A percentile compares a stretch with the other conserved stretches of the same genome.
phyloP scores from a whole-genome alignment of 2,888 invertebrate genomes.

The Laspeyria flexula region DNA sequence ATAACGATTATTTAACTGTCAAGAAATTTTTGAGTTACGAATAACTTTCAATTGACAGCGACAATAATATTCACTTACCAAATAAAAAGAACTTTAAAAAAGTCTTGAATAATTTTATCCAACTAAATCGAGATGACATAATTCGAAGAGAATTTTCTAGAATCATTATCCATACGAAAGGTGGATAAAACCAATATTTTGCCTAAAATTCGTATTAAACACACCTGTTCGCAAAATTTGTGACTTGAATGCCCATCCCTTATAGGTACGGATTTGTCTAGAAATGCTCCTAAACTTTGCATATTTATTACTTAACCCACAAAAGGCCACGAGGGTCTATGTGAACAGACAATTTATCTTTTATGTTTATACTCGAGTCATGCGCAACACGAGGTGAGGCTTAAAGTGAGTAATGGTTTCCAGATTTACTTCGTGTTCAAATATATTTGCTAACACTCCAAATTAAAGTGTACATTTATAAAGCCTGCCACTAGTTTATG shows the following conservation, averaged over 20 bases:
- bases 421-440: conserved; percentile 47
- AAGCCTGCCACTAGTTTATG: conserved; percentile 34
- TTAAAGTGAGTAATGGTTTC: conserved; percentile 56
- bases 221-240: conserved; percentile 71
- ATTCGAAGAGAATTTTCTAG: conserved; percentile 29
- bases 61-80: conserved; percentile 21
- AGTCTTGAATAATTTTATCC: background rate
- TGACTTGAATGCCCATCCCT: conserved; percentile 64
- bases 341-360: conserved; percentile 55
- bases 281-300: conserved; percentile 75
- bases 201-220: conserved; percentile 73
- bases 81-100: conserved; percentile 15
- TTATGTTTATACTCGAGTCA: conserved; percentile 50
- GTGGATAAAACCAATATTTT: conserved; percentile 60
- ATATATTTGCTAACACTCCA: conserved; percentile 47
- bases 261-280: conserved; percentile 73
- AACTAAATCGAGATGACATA: conserved; percentile 28
- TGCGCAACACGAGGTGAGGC: conserved; percentile 51
- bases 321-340: conserved; percentile 50
- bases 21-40: conserved; percentile 8
- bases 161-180: conserved; percentile 40
- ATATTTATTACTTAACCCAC: conserved; percentile 75
- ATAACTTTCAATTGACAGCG: conserved; percentile 17
- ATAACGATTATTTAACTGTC: conserved; percentile 3
- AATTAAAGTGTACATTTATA: conserved; percentile 47